Evolutionary conservation across 2,797 vertebrate genomes (phyloP), one percentile per base, ranked within the genome.

Genomic region (Morelia viridis): DNA sequence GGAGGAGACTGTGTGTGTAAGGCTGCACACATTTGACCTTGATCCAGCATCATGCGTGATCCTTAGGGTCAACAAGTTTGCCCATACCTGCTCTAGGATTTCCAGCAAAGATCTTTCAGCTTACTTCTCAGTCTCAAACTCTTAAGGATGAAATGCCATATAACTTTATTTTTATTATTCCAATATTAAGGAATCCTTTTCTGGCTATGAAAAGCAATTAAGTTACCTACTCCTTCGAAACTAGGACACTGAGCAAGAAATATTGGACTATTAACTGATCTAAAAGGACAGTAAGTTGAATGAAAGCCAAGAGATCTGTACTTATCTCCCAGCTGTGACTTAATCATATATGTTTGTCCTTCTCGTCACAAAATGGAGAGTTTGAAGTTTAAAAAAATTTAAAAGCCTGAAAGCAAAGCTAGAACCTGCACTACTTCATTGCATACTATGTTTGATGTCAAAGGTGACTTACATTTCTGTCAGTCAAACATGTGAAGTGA

Each of bases 381-480:
- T 93, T 93, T 84, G 91, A 76, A 95, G 35, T 68, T 26, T 2
- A 24, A 58, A 68, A 83, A 87, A 88, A 62, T 60, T 90, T 80
- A 88, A 68, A 85, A 91, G 86, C 57, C 28, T 91, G 85, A 93
- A 89, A 91, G 80, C 24, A 8, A 50, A 85, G 17, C 57, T 91
- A 46, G 90, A 85, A 89, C 80, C 87, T 89, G 17, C 53, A 31
- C 87, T 85, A 87, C 62, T 31, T 89, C 60, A 61, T 46, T 80
- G 57, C 71, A 89, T 84, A 88, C 17, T 50, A 68, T 17, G 83
- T 31, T 50, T 90, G 91, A 89, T 89, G 22, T 1, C 89, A 62
- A 22, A 93, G 91, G 68, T 90, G 91, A 92, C 92, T 53, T 92
- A 87, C 50, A 90, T 90, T 92, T 41, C 92, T 90, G 58, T 92